These are phyloP conservation scores for Sciaenops ocellatus DNA, from an alignment of 2,797 vertebrate genomes.

Conservation along the genomic window DNA sequence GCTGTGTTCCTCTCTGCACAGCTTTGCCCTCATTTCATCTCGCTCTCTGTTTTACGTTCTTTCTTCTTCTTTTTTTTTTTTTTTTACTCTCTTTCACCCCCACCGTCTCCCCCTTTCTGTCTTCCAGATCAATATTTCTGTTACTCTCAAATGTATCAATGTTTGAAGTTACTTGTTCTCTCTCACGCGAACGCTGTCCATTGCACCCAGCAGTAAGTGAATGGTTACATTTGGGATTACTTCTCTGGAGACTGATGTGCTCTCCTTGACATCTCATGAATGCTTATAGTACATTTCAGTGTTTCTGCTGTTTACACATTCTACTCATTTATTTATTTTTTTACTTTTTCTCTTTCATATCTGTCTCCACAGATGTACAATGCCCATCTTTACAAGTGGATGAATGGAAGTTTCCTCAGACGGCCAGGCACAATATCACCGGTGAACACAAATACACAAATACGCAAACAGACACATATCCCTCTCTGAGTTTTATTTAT, in stretches of 20 bases:
- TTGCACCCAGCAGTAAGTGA: slow-evolving; percentile 19
- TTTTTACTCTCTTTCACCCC: slow-evolving; percentile 36
- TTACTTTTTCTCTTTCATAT: background rate
- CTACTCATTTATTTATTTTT: too few relatives aligned
- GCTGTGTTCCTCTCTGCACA: slow-evolving; percentile 65
- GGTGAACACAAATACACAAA: slow-evolving; percentile 68
- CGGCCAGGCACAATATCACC: slow-evolving; percentile 81
- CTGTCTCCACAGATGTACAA: slow-evolving; percentile 71
- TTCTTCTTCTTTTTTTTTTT: slow-evolving; percentile 46
- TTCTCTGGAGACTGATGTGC: slow-evolving; percentile 19
- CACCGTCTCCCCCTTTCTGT: slow-evolving; percentile 16
- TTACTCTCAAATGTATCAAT: slow-evolving; percentile 36
- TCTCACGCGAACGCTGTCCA: slow-evolving; percentile 24
- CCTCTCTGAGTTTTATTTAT: slow-evolving; percentile 1
- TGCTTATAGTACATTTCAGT: slow-evolving; percentile 8
- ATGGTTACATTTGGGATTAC: slow-evolving; percentile 27
- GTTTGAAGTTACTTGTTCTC: slow-evolving; percentile 46
- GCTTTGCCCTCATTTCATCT: slow-evolving; percentile 77
- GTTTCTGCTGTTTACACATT: background rate
- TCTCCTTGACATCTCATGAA: slow-evolving; percentile 33
- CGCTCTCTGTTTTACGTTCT: slow-evolving; percentile 41
- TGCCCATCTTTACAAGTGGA: slow-evolving; percentile 86
- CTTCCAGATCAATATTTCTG: slow-evolving; percentile 65
- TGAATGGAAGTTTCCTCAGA: slow-evolving; percentile 86
- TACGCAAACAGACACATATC: background rate